These are phyloP conservation scores for Callipepla californica DNA, from an alignment of 2,113 vertebrate species.

Conservation along the genomic window DNA sequence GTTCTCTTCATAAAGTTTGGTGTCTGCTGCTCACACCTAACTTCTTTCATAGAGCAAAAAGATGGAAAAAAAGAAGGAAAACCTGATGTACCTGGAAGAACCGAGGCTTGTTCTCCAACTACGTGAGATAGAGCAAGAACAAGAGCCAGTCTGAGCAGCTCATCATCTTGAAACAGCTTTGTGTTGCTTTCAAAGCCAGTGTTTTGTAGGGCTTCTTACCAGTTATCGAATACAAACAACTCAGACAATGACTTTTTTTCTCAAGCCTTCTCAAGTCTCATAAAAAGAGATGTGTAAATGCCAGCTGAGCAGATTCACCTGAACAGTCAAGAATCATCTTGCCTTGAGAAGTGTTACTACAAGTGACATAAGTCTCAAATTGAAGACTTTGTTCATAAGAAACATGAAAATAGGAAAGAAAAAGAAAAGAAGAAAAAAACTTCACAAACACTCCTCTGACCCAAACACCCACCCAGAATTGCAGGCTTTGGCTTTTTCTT, in stretches of 20 bases:
- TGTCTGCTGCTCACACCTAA: neutral
- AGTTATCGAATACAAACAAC: constrained; percentile 25
- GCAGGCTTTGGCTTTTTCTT: neutral
- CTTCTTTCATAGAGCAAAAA: neutral
- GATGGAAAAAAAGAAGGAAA: neutral
- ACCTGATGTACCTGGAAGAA: neutral
- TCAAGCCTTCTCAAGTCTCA: neutral
- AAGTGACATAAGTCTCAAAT: neutral
- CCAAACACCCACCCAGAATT: neutral
- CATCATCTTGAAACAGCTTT: neutral
- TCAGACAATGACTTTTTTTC: neutral
- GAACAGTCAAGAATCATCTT: neutral
- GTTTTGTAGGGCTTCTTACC: constrained; percentile 1
- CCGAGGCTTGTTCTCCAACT: neutral
- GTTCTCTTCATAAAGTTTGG: neutral
- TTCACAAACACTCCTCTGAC: neutral
- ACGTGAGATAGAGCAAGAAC: neutral
- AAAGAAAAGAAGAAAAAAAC: accelerated
- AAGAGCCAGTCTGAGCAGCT: neutral
- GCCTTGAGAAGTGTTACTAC: neutral
- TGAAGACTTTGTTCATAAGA: constrained; percentile 10
- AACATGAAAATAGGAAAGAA: neutral
- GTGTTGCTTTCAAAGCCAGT: neutral
- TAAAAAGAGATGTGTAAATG: neutral
- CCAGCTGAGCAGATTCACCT: constrained; percentile 25